Evolutionary conservation across 2,888 invertebrate genomes (phyloP), one percentile per base, ranked within the genome.

Genomic region (Drosophila ustulata): DNA sequence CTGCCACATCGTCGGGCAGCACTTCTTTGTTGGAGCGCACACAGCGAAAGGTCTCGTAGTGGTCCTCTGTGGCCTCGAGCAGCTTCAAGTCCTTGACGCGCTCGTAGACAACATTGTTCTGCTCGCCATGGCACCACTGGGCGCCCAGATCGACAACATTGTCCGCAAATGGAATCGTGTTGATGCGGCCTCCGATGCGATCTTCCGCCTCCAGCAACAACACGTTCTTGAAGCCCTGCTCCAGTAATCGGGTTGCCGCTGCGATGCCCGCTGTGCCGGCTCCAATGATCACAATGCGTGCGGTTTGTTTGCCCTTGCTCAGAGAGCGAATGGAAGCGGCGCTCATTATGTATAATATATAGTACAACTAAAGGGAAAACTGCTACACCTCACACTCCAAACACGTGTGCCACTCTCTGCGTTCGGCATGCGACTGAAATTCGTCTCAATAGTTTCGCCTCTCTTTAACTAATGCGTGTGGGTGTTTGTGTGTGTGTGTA

Each of bases 61-160:
- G 77, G 2, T 67, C 77, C 13, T 82, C 84, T 0, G 91, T 90
- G 2, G 78, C 53, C 39, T 90, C 89, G n/a, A 92, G 78, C 8
- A 91, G 25, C 51, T 88, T 41, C 39, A 88, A 43, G 4, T 89
- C 65, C 50, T 88, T 74, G 5, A 94, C 94, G 51, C 94, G 87
- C 45, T 94, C 93, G 80, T 93, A 95, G 0, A 95, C 94, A 26
- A 93, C 82, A 91, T 96, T 95, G 50, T 93, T 93, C 88, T 94
- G 92, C 89, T 96, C 95, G 0, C 96, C 92, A 49, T 91, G 92
- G 52, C 92, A 95, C 96, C 96, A 97, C 78, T 96, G 96, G 49
- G 96, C 96, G 0, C 96, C 96, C 53, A 96, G 86, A 89, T 97
- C 96, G 4, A 96, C 92, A 4, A 94, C 91, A 71, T 93, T 93